phyloP scores from a whole-genome alignment of 2,888 invertebrate genomes.

The Platynereis dumerilii region DNA sequence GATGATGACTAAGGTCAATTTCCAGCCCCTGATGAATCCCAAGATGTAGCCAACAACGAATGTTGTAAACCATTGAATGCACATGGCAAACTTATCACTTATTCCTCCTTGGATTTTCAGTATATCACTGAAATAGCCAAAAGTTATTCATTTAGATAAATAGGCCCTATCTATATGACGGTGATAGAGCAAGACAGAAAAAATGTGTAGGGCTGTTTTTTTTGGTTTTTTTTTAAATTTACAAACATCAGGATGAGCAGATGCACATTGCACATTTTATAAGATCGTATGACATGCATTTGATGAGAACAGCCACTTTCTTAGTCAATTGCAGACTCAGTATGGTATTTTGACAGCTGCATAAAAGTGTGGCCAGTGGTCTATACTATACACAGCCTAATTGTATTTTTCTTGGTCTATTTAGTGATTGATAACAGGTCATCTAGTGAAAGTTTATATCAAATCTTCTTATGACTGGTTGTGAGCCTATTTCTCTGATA shows the following conservation, averaged over 20 bases:
- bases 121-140: slow-evolving; percentile 62
- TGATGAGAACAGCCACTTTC: too few species aligned
- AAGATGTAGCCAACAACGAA: slow-evolving; percentile 66
- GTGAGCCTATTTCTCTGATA: too few species aligned
- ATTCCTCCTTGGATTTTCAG: slow-evolving; percentile 66
- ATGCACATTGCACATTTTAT: too few species aligned
- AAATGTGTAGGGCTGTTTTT: background rate
- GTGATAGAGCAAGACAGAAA: background rate
- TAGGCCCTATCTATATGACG: background rate
- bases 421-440: too few species aligned
- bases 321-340: too few species aligned
- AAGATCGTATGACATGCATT: too few species aligned
- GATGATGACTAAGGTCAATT: slow-evolving; percentile 68
- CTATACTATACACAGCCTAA: too few species aligned
- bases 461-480: too few species aligned
- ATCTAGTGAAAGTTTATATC: too few species aligned
- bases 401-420: too few species aligned
- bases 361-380: too few species aligned
- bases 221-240: background rate
- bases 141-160: background rate
- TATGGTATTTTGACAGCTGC: too few species aligned
- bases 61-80: slow-evolving; percentile 60
- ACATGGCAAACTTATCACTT: slow-evolving; percentile 65
- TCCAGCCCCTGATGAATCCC: slow-evolving; percentile 67
- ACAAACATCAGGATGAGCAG: background rate